Evolutionary conservation across 2,888 invertebrate species (phyloP).

Genomic region (Drosophila rellima): DNA sequence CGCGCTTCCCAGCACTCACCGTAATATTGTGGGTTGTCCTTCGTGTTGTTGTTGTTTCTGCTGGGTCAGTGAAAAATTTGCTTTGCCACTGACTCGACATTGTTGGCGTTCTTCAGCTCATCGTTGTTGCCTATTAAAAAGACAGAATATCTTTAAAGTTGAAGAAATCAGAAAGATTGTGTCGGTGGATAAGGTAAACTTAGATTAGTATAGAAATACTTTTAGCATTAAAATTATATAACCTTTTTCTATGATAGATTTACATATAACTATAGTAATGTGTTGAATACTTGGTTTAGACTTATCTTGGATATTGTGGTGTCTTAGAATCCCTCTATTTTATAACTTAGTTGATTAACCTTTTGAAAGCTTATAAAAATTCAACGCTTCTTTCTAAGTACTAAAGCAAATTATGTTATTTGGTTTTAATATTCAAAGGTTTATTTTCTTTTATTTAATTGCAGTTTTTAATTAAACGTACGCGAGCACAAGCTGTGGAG

Average conservation of each 20-base stretch:
- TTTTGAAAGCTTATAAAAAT: not conserved
- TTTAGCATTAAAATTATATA: constrained; percentile 47
- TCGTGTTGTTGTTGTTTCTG: constrained; percentile 11
- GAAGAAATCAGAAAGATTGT: not conserved
- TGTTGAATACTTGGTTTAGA: no score
- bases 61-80: constrained; percentile 53
- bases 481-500: not conserved
- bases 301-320: no score
- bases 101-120: constrained; percentile 16
- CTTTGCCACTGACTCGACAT: constrained; percentile 17
- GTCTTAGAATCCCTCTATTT: no score
- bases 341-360: no score
- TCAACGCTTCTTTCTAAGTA: not conserved
- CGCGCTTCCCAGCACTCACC: constrained; percentile 41
- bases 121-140: constrained; percentile 4
- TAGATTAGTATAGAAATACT: not conserved
- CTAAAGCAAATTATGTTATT: constrained; percentile 50
- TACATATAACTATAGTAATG: no score
- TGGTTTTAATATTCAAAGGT: constrained; percentile 44
- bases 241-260: not conserved
- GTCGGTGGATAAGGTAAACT: no score
- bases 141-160: constrained; percentile 29
- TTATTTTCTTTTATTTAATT: constrained; percentile 69
- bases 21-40: constrained; percentile 22
- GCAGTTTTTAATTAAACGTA: constrained; percentile 76